Evolutionary conservation across 37 sponge, comb jelly and placozoan species (phyloP), one percentile per base, ranked within the genome.

Genomic region (Amphimedon queenslandica): DNA sequence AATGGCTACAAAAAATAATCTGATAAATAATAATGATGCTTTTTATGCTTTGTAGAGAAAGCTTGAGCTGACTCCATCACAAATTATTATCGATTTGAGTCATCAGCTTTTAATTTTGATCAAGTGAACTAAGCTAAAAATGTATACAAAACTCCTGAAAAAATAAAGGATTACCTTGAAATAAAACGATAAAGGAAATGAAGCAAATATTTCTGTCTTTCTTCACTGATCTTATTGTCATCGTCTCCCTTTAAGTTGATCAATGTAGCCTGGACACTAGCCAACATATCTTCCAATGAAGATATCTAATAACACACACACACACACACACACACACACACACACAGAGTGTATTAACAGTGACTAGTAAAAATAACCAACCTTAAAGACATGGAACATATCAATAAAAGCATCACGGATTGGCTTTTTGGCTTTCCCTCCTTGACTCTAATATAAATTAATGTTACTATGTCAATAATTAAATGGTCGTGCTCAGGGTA

Each of bases 121-220:
- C n/a, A n/a, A n/a, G n/a, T n/a, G n/a, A n/a, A n/a, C n/a, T n/a
- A n/a, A n/a, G n/a, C n/a, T n/a, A n/a, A n/a, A n/a, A n/a, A n/a
- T n/a, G n/a, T n/a, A n/a, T n/a, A n/a, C n/a, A n/a, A n/a, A n/a
- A n/a, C n/a, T n/a, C n/a, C n/a, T n/a, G n/a, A n/a, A n/a, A n/a
- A n/a, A n/a, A n/a, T n/a, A n/a, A 47, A 18, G 13, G 53, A 18
- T 55, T 27, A 81, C 88, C 82, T 81, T 55, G 76, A 73, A 37
- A 87, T 65, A 69, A 69, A 87, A 66, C 72, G 75, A 68, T 81
- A 87, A 43, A 87, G 69, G 39, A 81, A 87, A 66, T 87, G 88
- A 0, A 87, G 78, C 10, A 87, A 78, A 55, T 87, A 73, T 27
- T 81, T 81, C 55, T 81, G 82, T 35, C 78, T 76, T 0, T 27